Evolutionary conservation across 2,888 invertebrate genomes (phyloP), one percentile per base, ranked within the genome.

Genomic region (Drosophila macrothrix): DNA sequence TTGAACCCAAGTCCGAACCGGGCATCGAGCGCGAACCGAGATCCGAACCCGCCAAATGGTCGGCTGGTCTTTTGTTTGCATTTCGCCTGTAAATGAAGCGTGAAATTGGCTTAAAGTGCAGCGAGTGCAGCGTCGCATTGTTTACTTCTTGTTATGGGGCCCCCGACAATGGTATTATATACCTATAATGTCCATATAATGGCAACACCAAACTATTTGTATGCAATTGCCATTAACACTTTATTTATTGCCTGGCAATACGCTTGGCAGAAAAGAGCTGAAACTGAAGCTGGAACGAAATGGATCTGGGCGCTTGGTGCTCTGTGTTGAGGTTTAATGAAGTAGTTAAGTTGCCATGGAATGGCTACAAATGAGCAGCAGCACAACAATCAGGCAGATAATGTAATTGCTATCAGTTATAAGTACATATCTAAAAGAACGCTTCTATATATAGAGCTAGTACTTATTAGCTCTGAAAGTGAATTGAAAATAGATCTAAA

Each of bases 181-280:
- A 74, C 68, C 68, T 63, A 52, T 59, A 62, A 76, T 82, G 78
- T 67, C 77, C 74, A 82, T 78, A 84, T 86, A 86, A 84, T 87
- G 88, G 88, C 88, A 84, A 84, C 84, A 89, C 84, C 90, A 87
- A 82, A 84, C 88, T 83, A 90, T 90, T 83, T 89, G 91, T 81
- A 84, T 90, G 87, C 90, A 89, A 84, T 88, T 91, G 91, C 88
- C 87, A 91, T 91, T 91, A 91, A 91, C 92, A 91, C 91, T 90
- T 90, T 83, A 88, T 85, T 91, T 90, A 91, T 90, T 86, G 84
- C 80, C 80, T n/a, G 33, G 67, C 71, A 49, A 49, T 54, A 43
- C 54, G 52, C 25, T 22, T 41, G 28, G 14, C 12, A 56, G 53
- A 66, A 14, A 16, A 29, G 46, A 50, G 63, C 19, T 33, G 71